A percentile compares a stretch with the other conserved stretches of the same genome.
These are phyloP conservation scores for Holothuria leucospilota DNA, from an alignment of 53 echinoderm and acorn worm genomes.

Conservation along the genomic window DNA sequence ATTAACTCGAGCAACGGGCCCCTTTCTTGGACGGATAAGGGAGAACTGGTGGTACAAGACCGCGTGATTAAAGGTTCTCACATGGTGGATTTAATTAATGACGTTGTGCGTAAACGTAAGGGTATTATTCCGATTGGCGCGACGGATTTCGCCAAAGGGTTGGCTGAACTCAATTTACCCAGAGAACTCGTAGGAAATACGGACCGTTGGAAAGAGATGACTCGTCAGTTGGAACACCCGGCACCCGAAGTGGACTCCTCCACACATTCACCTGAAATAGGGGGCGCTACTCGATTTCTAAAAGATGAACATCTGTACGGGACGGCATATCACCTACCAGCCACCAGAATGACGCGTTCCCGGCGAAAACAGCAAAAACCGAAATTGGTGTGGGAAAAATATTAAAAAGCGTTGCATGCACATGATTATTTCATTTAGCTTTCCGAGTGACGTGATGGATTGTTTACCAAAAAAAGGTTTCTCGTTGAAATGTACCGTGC, in stretches of 20 bases:
- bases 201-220: constrained; percentile 52
- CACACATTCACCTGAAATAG: too few species aligned
- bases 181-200: too few species aligned
- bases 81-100: constrained; percentile 66
- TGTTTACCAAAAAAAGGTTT: not conserved
- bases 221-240: not conserved
- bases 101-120: constrained; percentile 60
- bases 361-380: not conserved
- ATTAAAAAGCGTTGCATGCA: not conserved
- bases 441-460: not conserved
- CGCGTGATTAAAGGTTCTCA: constrained; percentile 50
- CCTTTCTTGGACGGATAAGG: not conserved
- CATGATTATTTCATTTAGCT: not conserved
- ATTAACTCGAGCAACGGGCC: not conserved
- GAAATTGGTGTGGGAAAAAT: constrained; percentile 7
- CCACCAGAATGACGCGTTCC: too few species aligned
- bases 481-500: not conserved
- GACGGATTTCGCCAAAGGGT: constrained; percentile 25
- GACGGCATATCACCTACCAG: not conserved
- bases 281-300: too few species aligned
- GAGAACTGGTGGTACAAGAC: constrained; percentile 6
- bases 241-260: too few species aligned
- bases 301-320: not conserved
- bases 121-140: constrained; percentile 10
- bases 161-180: constrained; percentile 45